Evolutionary conservation across 2,797 vertebrate genomes (phyloP).

Genomic region (Linurgus olivaceus): DNA sequence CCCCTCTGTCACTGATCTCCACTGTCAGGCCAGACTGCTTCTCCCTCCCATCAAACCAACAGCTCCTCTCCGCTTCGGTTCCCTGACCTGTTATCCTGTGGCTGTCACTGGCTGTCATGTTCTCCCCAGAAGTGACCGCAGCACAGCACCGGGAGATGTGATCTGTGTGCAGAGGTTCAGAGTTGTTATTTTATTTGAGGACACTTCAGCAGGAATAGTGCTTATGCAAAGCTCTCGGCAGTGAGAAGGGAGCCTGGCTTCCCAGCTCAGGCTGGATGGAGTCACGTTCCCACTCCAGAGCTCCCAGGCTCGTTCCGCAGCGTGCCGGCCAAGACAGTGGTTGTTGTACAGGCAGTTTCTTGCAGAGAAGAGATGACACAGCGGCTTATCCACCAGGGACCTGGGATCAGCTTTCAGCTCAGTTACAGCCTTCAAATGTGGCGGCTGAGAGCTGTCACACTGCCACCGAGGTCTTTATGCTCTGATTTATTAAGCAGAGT

Average conservation of each 20-base stretch:
- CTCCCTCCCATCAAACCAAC: neutral
- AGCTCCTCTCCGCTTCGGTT: neutral
- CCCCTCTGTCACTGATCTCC: neutral
- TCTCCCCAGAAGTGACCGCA: neutral
- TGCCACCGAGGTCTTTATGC: slow-evolving; percentile 57
- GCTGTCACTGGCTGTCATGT: slow-evolving; percentile 52
- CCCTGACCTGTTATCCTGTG: slow-evolving; percentile 39
- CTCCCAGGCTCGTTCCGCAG: neutral
- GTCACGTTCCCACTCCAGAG: neutral
- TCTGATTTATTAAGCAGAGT: slow-evolving; percentile 55
- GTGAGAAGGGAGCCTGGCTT: slow-evolving; percentile 1
- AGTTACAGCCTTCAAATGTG: slow-evolving; percentile 39
- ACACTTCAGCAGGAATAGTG: slow-evolving; percentile 25
- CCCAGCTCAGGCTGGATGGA: neutral
- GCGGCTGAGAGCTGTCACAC: slow-evolving; percentile 45
- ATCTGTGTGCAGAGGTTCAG: slow-evolving; percentile 9
- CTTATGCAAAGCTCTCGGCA: neutral
- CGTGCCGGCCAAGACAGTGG: neutral
- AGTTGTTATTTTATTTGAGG: slow-evolving; percentile 22
- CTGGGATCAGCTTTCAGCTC: slow-evolving; percentile 54
- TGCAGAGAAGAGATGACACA: slow-evolving; percentile 57
- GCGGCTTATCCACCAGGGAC: slow-evolving; percentile 45
- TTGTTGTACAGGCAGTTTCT: slow-evolving; percentile 50
- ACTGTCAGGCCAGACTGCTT: neutral
- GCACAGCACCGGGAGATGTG: neutral